A percentile compares a stretch with the other conserved stretches of the same genome.
phyloP scores from a whole-genome alignment of 2,113 vertebrate genomes.

The Amia ocellicauda region DNA sequence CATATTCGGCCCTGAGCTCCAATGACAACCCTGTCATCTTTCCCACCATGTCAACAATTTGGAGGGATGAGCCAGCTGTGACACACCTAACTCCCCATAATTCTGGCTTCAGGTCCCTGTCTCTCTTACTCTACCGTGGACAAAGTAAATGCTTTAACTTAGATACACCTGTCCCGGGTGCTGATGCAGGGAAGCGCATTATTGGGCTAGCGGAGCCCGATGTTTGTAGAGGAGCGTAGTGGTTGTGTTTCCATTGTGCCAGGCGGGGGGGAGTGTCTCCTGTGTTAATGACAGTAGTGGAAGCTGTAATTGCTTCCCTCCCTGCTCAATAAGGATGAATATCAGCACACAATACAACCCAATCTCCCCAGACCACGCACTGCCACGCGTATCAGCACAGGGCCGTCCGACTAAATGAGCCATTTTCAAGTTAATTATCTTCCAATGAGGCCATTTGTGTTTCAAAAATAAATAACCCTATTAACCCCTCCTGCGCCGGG shows the following conservation, averaged over 20 bases:
- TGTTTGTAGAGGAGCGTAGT: not conserved
- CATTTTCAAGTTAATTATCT: slow-evolving; percentile 18
- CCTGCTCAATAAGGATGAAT: slow-evolving; percentile 3
- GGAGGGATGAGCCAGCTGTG: too few species aligned
- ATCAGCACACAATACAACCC: slow-evolving; percentile 13
- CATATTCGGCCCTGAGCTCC: too few species aligned
- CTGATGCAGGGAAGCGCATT: too few species aligned
- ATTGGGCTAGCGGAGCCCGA: too few species aligned
- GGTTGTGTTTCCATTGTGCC: not conserved
- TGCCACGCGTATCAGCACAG: not conserved
- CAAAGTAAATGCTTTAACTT: too few species aligned
- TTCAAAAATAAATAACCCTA: slow-evolving; percentile 17
- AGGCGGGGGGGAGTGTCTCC: not conserved
- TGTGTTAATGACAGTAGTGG: not conserved
- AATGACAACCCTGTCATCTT: too few species aligned
- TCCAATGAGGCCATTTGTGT: not conserved
- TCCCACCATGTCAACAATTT: too few species aligned
- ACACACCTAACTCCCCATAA: too few species aligned
- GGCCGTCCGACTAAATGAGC: slow-evolving; percentile 2
- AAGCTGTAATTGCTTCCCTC: slow-evolving; percentile 5
- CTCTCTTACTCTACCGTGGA: too few species aligned
- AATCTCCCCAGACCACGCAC: not conserved
- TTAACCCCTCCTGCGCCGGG: not conserved
- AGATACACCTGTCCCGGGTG: too few species aligned
- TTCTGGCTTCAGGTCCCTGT: too few species aligned